Evolutionary conservation across 2,113 vertebrate species (phyloP), one percentile per base, ranked within the genome.

Genomic region (Gnathochromis pfefferi): DNA sequence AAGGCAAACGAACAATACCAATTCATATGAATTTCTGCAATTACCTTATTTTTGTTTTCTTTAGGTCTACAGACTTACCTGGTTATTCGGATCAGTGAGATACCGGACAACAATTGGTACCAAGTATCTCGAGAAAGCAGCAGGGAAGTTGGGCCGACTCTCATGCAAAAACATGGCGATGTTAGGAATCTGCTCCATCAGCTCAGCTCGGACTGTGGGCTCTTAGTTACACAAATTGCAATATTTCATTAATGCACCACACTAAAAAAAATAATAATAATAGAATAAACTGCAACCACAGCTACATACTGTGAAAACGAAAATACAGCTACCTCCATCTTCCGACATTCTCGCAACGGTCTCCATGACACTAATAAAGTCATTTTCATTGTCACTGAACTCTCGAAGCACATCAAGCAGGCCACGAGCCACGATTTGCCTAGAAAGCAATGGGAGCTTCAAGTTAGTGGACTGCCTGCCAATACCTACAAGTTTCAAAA

Each of bases 101-200:
- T 97, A 97, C 49, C 95, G 94, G 42, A 97, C 96, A 3, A 98
- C 96, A 87, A 98, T 97, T 26, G 98, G 97, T 79, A 97, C 95
- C 33, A 99, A 96, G 89, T 97, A 97, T 88, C 97, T 97, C 8
- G 98, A 97, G 92, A 98, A 97, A 6, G 97, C 96, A 49, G 93
- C 90, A 45, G 97, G 97, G 81, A 98, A 98, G 91, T 97, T 96
- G 58, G 97, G 97, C 81, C 97, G 95, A 94, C 95, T 98, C 93
- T 98, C 98, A 51, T 97, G 97, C 31, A 98, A 95, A 92, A 98
- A 98, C 96, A 98, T 96, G 78, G 97, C 97, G 82, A 98, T 96
- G 23, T 97, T 97, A 83, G 98, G 98, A 49, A 98, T 96, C 89
- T 98, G 98, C 57, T 98, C 98, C 97, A 98, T 98, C 90, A 99